Evolutionary conservation across 2,797 vertebrate species (phyloP).

Genomic region (Oreochromis mossambicus): DNA sequence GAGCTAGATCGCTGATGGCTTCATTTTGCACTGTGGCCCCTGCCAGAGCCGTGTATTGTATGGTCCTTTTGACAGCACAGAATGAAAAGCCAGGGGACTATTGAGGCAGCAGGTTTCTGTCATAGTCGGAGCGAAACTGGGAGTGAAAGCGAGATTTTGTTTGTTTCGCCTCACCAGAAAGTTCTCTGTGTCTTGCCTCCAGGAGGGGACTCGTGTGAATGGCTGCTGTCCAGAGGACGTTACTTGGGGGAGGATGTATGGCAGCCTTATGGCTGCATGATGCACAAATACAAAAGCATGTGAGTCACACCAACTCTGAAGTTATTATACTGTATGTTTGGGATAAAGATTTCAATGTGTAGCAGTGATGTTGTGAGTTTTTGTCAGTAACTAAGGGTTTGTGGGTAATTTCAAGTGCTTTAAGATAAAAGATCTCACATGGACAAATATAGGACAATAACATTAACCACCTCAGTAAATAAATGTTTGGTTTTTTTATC

Average conservation of each 20-base stretch:
- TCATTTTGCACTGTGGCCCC: conserved; percentile 20
- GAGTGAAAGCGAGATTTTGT: neutral
- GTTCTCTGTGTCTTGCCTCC: conserved; percentile 34
- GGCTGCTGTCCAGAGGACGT: conserved; percentile 93
- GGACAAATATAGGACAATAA: neutral
- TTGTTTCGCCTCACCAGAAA: conserved; percentile 5
- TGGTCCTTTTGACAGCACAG: conserved; percentile 25
- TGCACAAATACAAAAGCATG: conserved; percentile 96
- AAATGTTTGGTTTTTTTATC: neutral
- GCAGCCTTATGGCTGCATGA: conserved; percentile 99
- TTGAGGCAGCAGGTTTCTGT: conserved; percentile 32
- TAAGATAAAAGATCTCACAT: neutral
- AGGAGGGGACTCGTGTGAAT: conserved; percentile 93
- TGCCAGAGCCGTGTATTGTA: conserved; percentile 33
- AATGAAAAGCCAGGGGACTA: conserved; percentile 27
- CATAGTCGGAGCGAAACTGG: neutral
- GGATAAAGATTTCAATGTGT: neutral
- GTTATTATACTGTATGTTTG: neutral
- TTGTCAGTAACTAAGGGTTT: neutral
- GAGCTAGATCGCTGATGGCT: conserved; percentile 42
- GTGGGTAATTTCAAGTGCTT: neutral
- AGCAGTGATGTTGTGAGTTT: neutral
- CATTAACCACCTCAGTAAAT: neutral
- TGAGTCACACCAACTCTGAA: conserved; percentile 63
- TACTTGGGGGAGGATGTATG: conserved; percentile 95